A percentile compares a stretch with the other conserved stretches of the same genome.
Conservation (phyloP, 1,140 invertebrate species). For the Drosophila trapezifrons region DNA sequence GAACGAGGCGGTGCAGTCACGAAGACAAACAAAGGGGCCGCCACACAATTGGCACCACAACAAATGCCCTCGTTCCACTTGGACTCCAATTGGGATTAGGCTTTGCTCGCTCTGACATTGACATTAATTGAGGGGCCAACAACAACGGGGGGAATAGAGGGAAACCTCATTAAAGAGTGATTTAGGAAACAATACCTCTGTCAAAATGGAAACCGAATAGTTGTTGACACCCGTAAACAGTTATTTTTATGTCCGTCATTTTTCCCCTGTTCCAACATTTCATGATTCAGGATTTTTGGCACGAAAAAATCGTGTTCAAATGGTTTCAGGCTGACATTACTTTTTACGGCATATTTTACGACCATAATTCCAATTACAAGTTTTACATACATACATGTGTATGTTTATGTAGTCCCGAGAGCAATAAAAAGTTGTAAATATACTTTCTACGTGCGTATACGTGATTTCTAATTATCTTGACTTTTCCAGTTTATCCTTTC, state of each 20-base stretch:
- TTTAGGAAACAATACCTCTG: constrained; percentile 18
- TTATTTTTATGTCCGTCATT: constrained; percentile 9
- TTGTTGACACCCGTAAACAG: constrained; percentile 29
- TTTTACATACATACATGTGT: background rate
- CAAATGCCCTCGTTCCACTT: constrained; percentile 38
- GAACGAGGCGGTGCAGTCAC: constrained; percentile 11
- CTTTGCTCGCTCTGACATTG: constrained; percentile 30
- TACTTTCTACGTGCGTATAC: constrained; percentile 1
- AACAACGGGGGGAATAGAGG: constrained; percentile 10
- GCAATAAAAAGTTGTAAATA: background rate
- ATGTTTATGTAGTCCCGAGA: background rate
- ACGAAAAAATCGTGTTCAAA: constrained; percentile 5
- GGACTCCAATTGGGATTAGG: constrained; percentile 38
- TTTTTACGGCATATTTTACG: constrained; percentile 15
- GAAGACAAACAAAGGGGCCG: constrained; percentile 31
- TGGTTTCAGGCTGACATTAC: background rate
- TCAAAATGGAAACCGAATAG: constrained; percentile 17
- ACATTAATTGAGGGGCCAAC: constrained; percentile 28
- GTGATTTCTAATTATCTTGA: background rate
- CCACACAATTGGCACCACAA: constrained; percentile 32
- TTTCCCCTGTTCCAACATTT: background rate
- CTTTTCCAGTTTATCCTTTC: background rate
- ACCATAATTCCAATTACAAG: constrained; percentile 11
- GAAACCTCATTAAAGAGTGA: constrained; percentile 32
- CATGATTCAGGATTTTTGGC: constrained; percentile 5